Percentiles rank a stretch among this genome's conserved stretches.
These are phyloP conservation scores for Sesamia nonagrioides DNA, from an alignment of 1,140 invertebrate species.

Conservation along the genomic window DNA sequence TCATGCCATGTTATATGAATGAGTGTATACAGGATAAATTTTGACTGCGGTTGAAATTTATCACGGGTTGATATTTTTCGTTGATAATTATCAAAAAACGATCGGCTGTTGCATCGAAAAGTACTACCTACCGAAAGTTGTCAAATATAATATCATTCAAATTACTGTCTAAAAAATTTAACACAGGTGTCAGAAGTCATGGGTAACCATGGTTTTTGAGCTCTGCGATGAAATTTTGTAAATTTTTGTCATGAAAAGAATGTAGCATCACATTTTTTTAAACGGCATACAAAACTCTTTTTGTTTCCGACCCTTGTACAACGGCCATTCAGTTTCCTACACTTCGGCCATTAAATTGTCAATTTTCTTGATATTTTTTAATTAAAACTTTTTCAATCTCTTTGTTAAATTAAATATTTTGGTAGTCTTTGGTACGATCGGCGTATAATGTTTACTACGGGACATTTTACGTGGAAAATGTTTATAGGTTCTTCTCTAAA, in stretches of 20 bases:
- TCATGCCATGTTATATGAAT: no score
- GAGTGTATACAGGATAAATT: no score
- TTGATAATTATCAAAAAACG: no score
- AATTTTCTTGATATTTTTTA: slow-evolving; percentile 32
- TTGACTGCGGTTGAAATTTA: no score
- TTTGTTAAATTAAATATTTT: slow-evolving; percentile 22
- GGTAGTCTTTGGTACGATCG: neutral
- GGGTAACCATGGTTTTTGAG: no score
- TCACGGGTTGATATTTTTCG: no score
- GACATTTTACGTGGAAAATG: neutral
- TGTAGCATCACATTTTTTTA: neutral
- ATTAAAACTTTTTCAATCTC: slow-evolving; percentile 39
- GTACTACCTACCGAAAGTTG: no score
- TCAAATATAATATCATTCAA: no score
- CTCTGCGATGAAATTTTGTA: no score
- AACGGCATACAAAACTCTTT: neutral
- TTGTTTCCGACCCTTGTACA: neutral
- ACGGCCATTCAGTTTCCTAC: neutral
- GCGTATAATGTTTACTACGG: slow-evolving; percentile 9
- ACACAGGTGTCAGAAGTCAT: no score
- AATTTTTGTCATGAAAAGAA: neutral
- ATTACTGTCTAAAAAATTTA: no score
- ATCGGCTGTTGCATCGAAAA: no score
- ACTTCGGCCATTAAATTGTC: slow-evolving; percentile 22
- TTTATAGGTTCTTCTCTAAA: neutral